Base-by-base conservation (phyloP, 1,140 invertebrate species). In the Conus betulinus region DNA sequence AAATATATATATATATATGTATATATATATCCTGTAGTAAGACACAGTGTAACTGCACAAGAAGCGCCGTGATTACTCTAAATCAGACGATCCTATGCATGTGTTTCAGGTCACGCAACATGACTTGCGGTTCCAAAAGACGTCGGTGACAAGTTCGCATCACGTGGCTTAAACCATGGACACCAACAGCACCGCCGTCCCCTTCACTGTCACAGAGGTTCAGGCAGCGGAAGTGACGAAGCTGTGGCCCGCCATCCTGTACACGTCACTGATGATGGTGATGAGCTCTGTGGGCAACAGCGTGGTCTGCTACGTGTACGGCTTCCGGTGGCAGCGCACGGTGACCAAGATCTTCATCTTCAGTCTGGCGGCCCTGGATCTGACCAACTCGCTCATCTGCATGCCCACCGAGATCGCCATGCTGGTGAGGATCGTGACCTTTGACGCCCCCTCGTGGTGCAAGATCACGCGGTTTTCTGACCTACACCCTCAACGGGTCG, bases 321-420 rank as follows among this genome's bases (percentile, higher is more conserved):
- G 91, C 6, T 84, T 89, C 53, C 88, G 90, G 17, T 92, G 91
- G 86, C 91, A 91, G 63, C 88, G 87, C n/a, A 92, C 91, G 13
- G 93, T 93, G 39, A 92, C 93, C 79, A 89, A 93, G 67, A 88
- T 91, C 11, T 94, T 94, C 87, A 92, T 94, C 7, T 89, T 93
- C n/a, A 91, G 87, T 51, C 87, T 94, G 11, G 92, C 92, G 10
- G 79, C 91, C 15, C 86, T 94, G 10, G 93, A 94, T 85, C 74
- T 94, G 3, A 71, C 91, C 23, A 93, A 91, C 55, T 94, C 93
- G 81, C 52, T 89, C 3, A 90, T 93, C 51, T 91, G 88, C 3
- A 93, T 93, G 91, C 93, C 93, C 7, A 91, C 93, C 15, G 92
- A 93, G 60, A 86, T 94, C 23, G 78, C 87, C 0, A 92, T 92